Conservation (phyloP, 2,797 vertebrate genomes). For the Poeciliopsis gracilis region DNA sequence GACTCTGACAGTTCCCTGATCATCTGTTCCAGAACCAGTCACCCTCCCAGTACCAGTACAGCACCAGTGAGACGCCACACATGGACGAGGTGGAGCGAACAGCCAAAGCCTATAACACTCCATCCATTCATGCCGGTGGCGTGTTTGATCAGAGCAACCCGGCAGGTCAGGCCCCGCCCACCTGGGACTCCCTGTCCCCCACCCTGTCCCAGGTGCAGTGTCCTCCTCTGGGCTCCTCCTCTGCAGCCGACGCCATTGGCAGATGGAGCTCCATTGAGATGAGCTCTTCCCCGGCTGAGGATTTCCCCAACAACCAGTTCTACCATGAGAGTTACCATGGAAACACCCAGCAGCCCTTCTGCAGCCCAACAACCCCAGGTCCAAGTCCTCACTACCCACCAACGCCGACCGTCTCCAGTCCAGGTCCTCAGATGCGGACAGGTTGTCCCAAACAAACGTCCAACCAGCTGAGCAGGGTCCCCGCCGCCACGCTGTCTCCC, state of each 20-base stretch:
- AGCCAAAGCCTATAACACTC: constrained; percentile 3
- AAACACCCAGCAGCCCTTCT: constrained; percentile 38
- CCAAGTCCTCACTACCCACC: constrained; percentile 62
- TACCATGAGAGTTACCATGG: constrained; percentile 32
- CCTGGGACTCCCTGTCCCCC: constrained; percentile 26
- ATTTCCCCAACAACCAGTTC: constrained; percentile 23
- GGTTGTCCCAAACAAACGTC: constrained; percentile 12
- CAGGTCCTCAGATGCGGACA: constrained; percentile 15
- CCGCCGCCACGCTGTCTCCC: not conserved
- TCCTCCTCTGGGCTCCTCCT: constrained; percentile 14
- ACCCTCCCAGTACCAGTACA: constrained; percentile 27
- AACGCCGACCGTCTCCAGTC: constrained; percentile 42
- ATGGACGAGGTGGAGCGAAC: constrained; percentile 14
- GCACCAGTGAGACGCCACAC: not conserved
- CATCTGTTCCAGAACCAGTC: constrained; percentile 33
- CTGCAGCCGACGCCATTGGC: constrained; percentile 5
- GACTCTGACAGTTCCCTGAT: not conserved
- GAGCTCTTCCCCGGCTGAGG: constrained; percentile 12
- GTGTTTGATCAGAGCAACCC: constrained; percentile 4
- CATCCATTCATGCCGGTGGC: not conserved
- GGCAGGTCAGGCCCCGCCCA: constrained; percentile 5
- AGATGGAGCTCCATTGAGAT: constrained; percentile 44
- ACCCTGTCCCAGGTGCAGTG: constrained; percentile 33
- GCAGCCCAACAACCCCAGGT: constrained; percentile 53
- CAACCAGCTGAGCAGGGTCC: constrained; percentile 9